Conservation (phyloP, 1,140 invertebrate species). For the Euglossa dilemma region DNA sequence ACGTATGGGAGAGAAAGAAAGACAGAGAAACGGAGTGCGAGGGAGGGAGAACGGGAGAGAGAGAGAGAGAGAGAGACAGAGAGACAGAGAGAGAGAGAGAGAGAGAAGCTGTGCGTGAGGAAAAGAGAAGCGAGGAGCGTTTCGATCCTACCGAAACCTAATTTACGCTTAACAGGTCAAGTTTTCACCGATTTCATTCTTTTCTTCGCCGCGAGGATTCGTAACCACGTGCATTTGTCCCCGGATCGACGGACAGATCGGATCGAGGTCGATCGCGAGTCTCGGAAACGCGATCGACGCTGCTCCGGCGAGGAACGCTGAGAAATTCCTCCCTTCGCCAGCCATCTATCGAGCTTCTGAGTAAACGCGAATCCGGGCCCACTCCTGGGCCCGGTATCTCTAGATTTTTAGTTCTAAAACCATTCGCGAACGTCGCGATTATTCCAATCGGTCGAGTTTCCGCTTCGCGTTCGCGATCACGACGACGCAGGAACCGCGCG, state of each 20-base stretch:
- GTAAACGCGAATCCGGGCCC: too few species aligned
- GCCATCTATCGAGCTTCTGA: not conserved
- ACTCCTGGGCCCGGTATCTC: not conserved
- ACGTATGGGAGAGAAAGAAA: constrained; percentile 8
- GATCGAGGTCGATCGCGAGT: too few species aligned
- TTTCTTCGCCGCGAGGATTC: not conserved
- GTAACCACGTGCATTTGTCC: not conserved
- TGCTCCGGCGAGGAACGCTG: not conserved
- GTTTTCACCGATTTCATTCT: not conserved
- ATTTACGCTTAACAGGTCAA: constrained; percentile 40
- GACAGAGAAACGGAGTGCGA: not conserved
- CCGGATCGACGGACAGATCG: not conserved
- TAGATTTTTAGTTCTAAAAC: too few species aligned
- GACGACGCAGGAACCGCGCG: not conserved
- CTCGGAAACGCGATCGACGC: not conserved
- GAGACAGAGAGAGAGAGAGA: not conserved
- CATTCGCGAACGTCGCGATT: not conserved
- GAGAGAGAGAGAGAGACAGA: not conserved
- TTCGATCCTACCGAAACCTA: constrained; percentile 20
- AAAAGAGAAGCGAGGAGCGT: not conserved
- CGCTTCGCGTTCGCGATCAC: not conserved
- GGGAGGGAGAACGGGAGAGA: not conserved
- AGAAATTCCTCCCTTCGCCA: not conserved
- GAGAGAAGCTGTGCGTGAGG: too few species aligned
- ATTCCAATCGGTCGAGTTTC: not conserved